Base-by-base conservation (phyloP, 2,113 vertebrate genomes). In the Delphinus delphis region DNA sequence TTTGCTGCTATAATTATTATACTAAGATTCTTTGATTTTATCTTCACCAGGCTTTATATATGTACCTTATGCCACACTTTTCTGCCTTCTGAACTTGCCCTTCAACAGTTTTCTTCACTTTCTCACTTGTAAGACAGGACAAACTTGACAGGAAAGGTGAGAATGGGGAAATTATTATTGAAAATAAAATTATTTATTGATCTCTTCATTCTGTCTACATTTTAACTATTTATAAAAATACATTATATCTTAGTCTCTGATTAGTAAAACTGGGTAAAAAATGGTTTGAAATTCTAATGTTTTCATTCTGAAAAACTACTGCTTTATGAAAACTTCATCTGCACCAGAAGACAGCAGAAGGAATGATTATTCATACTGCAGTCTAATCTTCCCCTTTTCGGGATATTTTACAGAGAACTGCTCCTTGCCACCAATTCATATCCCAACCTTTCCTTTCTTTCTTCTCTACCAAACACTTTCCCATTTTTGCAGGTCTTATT, bases 131-230 rank as follows among this genome's bases (percentile, higher is more conserved):
- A 71, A 23, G 85, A 53, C 20, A 73, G 31, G 41, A 73, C 18
- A 58, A 71, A n/a, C 44, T 47, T 95, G 47, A 68, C 7, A 38
- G 55, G n/a, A 90, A 23, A 77, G 74, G 18, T 85, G 33, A 84
- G 65, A 96, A 67, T 38, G 44, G 21, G 20, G 41, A 79, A 86
- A 67, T 53, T 26, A 68, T 26, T 60, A 70, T 79, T 85, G 77
- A 93, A 96, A 90, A 90, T 80, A 90, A 95, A 86, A 63, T 92
- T 38, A 92, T 93, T 95, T 90, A 83, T 88, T 55, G 50, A 71
- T 70, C 60, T 85, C 41, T 93, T 26, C n/a, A 65, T 96, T 81
- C 73, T 55, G n/a, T 77, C 73, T 92, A 58, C n/a, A 89, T 90
- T 88, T 91, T 80, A 88, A 88, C 90, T 96, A 84, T 81, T 91